A percentile compares a stretch with the other conserved stretches of the same genome.
These are phyloP conservation scores for Drosophila helvetica DNA, from an alignment of 2,888 invertebrate species.

Conservation along the genomic window DNA sequence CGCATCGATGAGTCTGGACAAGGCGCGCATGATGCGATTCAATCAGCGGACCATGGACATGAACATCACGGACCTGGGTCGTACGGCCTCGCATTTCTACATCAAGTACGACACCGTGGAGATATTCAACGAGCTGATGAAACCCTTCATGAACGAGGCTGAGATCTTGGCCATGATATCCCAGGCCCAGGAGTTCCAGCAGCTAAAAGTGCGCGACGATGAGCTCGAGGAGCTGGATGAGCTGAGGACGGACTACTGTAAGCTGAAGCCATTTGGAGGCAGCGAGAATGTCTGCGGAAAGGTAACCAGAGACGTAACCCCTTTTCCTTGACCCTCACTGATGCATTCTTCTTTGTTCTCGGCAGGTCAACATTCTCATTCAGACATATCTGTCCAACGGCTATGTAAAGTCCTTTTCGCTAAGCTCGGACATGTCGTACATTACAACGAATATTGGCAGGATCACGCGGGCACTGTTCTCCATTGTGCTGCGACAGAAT, in stretches of 20 bases:
- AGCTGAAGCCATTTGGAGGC: slow-evolving; percentile 91
- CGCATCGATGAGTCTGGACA: slow-evolving; percentile 94
- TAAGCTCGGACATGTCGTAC: slow-evolving; percentile 83
- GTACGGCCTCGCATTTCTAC: slow-evolving; percentile 99
- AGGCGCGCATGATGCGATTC: slow-evolving; percentile 96
- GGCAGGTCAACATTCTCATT: slow-evolving; percentile 90
- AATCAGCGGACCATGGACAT: slow-evolving; percentile 93
- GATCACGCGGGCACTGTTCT: slow-evolving; percentile 96
- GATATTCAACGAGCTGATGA: slow-evolving; percentile 93
- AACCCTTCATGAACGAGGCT: slow-evolving; percentile 92
- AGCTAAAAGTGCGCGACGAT: slow-evolving; percentile 97
- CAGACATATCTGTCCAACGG: slow-evolving; percentile 95
- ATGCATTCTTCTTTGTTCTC: neutral
- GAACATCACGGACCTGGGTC: slow-evolving; percentile 92
- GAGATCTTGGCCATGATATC: slow-evolving; percentile 96
- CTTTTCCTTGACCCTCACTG: no score
- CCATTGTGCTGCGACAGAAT: slow-evolving; percentile 94
- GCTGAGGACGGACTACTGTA: slow-evolving; percentile 89
- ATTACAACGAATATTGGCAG: slow-evolving; percentile 92
- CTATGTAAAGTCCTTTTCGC: slow-evolving; percentile 86
- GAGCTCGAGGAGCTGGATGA: slow-evolving; percentile 95
- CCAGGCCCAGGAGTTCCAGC: slow-evolving; percentile 96
- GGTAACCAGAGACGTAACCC: slow-evolving; percentile 82
- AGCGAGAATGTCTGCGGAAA: slow-evolving; percentile 96
- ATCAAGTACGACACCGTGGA: slow-evolving; percentile 98